Evolutionary conservation across 1,140 invertebrate species (phyloP).

Genomic region (Acromyrmex charruanus): DNA sequence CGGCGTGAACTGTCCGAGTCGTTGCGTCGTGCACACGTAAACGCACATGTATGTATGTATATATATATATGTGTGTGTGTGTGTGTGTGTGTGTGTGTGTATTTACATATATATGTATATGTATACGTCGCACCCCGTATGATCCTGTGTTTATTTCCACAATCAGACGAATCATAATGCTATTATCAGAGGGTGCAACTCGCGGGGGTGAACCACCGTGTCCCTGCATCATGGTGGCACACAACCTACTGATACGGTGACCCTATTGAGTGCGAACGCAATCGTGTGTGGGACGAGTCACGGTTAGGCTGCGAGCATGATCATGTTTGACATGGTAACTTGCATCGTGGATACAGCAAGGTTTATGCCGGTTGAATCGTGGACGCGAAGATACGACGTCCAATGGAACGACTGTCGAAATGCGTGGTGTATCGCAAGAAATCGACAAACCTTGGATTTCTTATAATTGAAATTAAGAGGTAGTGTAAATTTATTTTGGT

Average conservation of each 20-base stretch:
- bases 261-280: constrained; percentile 76
- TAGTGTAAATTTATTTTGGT: not conserved
- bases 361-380: too few species aligned
- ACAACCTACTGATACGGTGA: constrained; percentile 81
- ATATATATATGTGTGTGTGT: not conserved
- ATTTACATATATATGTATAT: not conserved
- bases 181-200: constrained; percentile 83
- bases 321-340: constrained; percentile 45
- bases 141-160: constrained; percentile 83
- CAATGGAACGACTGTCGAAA: not conserved
- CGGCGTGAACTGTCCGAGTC: constrained; percentile 77
- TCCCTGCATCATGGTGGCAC: constrained; percentile 66
- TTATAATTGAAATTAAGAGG: not conserved
- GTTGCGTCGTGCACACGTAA: constrained; percentile 4
- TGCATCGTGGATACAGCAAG: not conserved
- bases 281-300: constrained; percentile 47
- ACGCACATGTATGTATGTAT: constrained; percentile 20
- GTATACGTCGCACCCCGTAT: constrained; percentile 58
- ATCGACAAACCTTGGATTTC: not conserved
- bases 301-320: constrained; percentile 66
- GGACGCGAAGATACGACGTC: not conserved
- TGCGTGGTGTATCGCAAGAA: not conserved
- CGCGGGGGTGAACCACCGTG: constrained; percentile 70
- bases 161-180: constrained; percentile 84
- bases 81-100: constrained; percentile 38